Base-by-base conservation (phyloP, 2,113 vertebrate species). In the Cranoglanis bouderius region DNA sequence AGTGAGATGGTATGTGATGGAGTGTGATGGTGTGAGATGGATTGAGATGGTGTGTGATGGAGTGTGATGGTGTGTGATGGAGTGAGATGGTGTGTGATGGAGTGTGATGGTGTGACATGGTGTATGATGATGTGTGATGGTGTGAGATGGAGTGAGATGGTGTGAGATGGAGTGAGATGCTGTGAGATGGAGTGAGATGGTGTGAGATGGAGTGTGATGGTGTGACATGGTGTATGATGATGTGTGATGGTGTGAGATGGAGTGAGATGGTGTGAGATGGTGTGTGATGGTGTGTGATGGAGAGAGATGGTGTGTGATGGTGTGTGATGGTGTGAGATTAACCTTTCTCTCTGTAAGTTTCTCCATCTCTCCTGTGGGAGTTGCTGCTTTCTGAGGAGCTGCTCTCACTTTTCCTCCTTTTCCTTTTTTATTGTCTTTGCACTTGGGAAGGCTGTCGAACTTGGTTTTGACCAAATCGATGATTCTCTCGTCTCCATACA, bases 391-490 rank as follows among this genome's bases (percentile, higher is more conserved):
- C 40, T 43, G 38, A 55, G 78, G 1, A n/a, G 14, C 13, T 61
- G 21, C 35, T 29, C 35, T 24, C 29, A 59, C 53, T 24, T 59
- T 59, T 49, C 29, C 63, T 55, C 21, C 32, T 32, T 65, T 78
- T 46, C 19, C 61, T 61, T 85, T 85, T 78, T 40, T 84, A 5
- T 46, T 74, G 1, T 85, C 61, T 26, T 81, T 85, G 49, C n/a
- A 5, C 40, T 82, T 85, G 16, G 74, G 53, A 59, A 74, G 82
- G 43, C 29, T 80, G 59, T 61, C 40, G 0, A 87, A 72, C 0
- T 97, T 96, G 91, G 96, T 96, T 85, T 95, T 96, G 88, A 91
- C 24, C 63, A 88, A 63, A 29, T 57, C n/a, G 14, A 88, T 46
- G 82, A 92, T 90, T 61, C 59, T 83, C 21, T 59, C 51, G 46